Conservation (phyloP, 2,113 vertebrate genomes). For the Gobiocypris rarus region DNA sequence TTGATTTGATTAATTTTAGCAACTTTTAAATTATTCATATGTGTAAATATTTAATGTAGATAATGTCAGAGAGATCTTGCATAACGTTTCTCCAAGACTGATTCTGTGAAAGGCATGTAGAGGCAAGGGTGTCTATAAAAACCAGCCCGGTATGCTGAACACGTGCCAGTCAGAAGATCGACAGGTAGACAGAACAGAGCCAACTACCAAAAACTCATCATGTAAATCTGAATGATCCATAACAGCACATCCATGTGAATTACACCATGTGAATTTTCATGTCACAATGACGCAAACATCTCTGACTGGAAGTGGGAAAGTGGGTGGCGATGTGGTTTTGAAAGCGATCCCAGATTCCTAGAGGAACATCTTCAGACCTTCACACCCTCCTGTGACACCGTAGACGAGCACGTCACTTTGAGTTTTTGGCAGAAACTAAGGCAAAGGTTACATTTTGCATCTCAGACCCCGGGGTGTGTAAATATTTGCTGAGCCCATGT, state of each 20-base stretch:
- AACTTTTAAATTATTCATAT: background rate
- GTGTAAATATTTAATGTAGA: background rate
- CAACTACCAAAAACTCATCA: slow-evolving; percentile 59
- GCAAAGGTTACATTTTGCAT: slow-evolving; percentile 37
- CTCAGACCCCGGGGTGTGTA: slow-evolving; percentile 6
- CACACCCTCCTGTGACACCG: background rate
- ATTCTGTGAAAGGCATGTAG: slow-evolving; percentile 35
- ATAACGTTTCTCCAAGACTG: slow-evolving; percentile 24
- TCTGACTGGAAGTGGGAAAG: slow-evolving; percentile 1
- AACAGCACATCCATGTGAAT: slow-evolving; percentile 3
- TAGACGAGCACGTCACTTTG: slow-evolving; percentile 34
- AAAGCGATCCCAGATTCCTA: background rate
- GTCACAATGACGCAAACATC: background rate
- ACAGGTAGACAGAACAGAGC: slow-evolving; percentile 31
- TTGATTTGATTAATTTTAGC: background rate
- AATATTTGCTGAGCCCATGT: slow-evolving; percentile 60
- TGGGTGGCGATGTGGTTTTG: slow-evolving; percentile 10
- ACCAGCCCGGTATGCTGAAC: slow-evolving; percentile 32
- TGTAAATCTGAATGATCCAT: slow-evolving; percentile 31
- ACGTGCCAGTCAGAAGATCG: background rate
- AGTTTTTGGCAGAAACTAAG: slow-evolving; percentile 31
- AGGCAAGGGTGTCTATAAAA: slow-evolving; percentile 39
- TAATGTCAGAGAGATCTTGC: background rate
- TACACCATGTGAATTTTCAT: background rate
- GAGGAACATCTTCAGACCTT: background rate